Base-by-base conservation (phyloP, 2,797 vertebrate genomes). In the Lophius americanus region DNA sequence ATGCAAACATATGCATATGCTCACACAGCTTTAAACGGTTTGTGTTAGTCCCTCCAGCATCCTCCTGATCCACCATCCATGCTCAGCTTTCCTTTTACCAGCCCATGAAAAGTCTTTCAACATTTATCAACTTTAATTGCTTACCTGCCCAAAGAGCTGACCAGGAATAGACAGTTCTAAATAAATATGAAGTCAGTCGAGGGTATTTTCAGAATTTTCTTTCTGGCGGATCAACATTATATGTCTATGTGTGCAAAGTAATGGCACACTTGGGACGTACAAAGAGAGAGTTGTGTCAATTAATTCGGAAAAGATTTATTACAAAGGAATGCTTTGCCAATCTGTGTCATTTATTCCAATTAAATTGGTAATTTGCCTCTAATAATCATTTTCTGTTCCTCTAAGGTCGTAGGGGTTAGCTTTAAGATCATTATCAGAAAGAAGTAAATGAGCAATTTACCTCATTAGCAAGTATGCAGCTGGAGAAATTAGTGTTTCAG, bases 251-350 rank as follows among this genome's bases (percentile, higher is more conserved):
- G 64, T 78, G 80, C 51, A 61, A 73, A 88, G 64, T 86, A 86
- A 89, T 78, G 68, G 76, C 41, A 68, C 83, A 55, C 78, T 41
- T 63, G 71, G 86, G 78, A 86, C 67, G 51, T 12, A 66, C 46
- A 58, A 23, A 48, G 10, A 66, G 36, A 69, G 54, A 61, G 78
- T 46, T 60, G 60, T 68, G 70, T 70, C 13, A 58, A 82, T 87
- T 71, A 86, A 90, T 88, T 88, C 82, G 51, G 86, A 70, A 63
- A 52, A 69, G 71, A 90, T 84, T 82, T 81, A 91, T 89, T 75
- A 81, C 70, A 67, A 23, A 49, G 50, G 4, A 35, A 66, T 10
- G 53, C 69, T 68, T 72, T 3, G 13, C 62, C 37, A 51, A 56
- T 75, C 73, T 59, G 44, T 75, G 62, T 68, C 64, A 68, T 67